Conservation (phyloP, 2,888 invertebrate species). For the Cephus runcator region DNA sequence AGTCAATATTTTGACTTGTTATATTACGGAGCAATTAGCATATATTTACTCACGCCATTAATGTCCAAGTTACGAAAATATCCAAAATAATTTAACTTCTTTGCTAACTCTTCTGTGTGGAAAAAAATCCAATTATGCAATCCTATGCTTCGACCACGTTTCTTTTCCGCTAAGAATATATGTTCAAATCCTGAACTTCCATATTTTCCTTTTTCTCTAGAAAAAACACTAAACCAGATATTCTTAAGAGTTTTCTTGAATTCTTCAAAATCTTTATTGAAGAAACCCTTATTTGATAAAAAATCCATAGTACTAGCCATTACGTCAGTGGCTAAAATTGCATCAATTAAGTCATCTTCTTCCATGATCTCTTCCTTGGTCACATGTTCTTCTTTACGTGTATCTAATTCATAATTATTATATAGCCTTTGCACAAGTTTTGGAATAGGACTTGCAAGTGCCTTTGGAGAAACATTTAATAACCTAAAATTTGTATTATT, state of each 20-base stretch:
- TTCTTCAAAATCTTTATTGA: constrained; percentile 31
- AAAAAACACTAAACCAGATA: constrained; percentile 65
- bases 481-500: constrained; percentile 26
- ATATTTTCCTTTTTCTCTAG: constrained; percentile 57
- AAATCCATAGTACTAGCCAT: constrained; percentile 36
- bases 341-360: constrained; percentile 37
- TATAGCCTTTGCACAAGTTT: constrained; percentile 32
- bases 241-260: constrained; percentile 46
- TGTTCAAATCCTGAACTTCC: constrained; percentile 73
- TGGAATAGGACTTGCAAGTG: constrained; percentile 18
- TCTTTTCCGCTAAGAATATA: constrained; percentile 71
- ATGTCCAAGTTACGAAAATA: constrained; percentile 51
- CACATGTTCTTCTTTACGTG: constrained; percentile 28
- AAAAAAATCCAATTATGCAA: constrained; percentile 72
- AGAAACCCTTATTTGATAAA: constrained; percentile 36
- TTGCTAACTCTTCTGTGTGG: constrained; percentile 65
- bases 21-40: background rate
- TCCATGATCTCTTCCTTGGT: constrained; percentile 31
- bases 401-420: constrained; percentile 39
- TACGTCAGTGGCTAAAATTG: constrained; percentile 28
- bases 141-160: constrained; percentile 61
- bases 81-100: constrained; percentile 64
- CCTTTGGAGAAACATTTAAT: constrained; percentile 12
- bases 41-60: constrained; percentile 42
- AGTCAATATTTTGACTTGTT: background rate